phyloP scores from a whole-genome alignment of 2,113 vertebrate species.

The Chlamydotis undulata region DNA sequence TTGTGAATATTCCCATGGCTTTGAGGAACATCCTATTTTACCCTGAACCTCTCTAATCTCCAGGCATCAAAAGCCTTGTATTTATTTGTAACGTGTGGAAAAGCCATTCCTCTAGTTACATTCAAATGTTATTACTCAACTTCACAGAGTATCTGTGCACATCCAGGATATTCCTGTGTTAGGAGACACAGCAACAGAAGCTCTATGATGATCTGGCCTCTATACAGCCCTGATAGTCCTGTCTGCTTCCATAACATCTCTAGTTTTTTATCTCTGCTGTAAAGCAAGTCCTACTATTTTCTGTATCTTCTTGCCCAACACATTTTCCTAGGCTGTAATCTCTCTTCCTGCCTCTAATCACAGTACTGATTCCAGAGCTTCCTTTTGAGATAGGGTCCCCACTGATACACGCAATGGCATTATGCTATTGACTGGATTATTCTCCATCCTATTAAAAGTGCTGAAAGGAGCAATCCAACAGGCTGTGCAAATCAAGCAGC shows the following conservation, averaged over 20 bases:
- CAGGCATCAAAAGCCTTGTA: not conserved
- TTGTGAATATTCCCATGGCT: not conserved
- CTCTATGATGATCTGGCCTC: not conserved
- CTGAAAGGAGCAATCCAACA: conserved; percentile 15
- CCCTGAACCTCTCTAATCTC: not conserved
- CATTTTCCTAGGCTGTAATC: not conserved
- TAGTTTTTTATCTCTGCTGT: not conserved
- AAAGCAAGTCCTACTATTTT: not conserved
- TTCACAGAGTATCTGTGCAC: not conserved
- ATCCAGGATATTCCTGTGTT: not conserved
- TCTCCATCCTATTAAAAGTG: not conserved
- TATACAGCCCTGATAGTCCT: not conserved
- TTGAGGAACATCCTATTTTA: not conserved
- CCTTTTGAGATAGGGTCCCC: not conserved
- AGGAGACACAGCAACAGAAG: not conserved
- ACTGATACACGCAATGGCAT: not conserved
- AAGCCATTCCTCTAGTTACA: not conserved
- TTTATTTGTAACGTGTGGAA: not conserved
- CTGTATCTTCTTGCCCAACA: not conserved
- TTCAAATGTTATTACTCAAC: not conserved
- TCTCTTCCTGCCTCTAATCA: conserved; percentile 43
- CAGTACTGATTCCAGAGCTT: conserved; percentile 11
- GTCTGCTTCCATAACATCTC: not conserved
- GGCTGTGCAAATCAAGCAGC: not conserved
- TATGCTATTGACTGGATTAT: not conserved